Evolutionary conservation across 1,140 invertebrate species (phyloP).

Genomic region (Chrysomallon squamiferum): DNA sequence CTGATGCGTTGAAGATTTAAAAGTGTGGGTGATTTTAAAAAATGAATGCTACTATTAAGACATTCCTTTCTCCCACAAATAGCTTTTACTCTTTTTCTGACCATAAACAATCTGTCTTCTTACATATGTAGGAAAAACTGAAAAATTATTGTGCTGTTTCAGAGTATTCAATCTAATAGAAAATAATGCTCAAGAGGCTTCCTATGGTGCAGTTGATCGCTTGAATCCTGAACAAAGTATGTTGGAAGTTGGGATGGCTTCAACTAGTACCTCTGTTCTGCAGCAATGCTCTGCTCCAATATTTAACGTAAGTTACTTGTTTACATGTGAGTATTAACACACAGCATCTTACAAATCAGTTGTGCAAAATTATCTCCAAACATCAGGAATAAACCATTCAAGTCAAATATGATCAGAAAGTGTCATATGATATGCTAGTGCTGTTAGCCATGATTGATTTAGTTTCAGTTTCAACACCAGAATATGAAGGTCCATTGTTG

Average conservation of each 20-base stretch:
- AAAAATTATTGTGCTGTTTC: slow-evolving; percentile 35
- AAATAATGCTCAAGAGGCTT: slow-evolving; percentile 52
- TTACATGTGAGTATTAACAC: neutral
- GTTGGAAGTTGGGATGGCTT: slow-evolving; percentile 74
- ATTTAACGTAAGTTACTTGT: slow-evolving; percentile 62
- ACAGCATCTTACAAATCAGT: too few species aligned
- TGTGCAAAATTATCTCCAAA: neutral
- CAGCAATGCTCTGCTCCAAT: slow-evolving; percentile 72
- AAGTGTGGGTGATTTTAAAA: too few species aligned
- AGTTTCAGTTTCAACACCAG: too few species aligned
- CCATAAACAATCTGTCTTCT: too few species aligned
- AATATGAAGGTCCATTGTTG: too few species aligned
- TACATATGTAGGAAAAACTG: too few species aligned
- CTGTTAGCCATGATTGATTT: too few species aligned
- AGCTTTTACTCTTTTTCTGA: too few species aligned
- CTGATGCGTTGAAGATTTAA: too few species aligned
- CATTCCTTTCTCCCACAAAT: too few species aligned
- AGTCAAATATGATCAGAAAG: neutral
- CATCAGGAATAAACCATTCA: neutral
- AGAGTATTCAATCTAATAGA: slow-evolving; percentile 57
- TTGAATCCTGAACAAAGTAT: slow-evolving; percentile 75
- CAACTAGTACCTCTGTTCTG: slow-evolving; percentile 73
- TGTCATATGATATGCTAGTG: neutral
- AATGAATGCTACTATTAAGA: too few species aligned
- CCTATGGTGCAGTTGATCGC: slow-evolving; percentile 36